A percentile compares a stretch with the other conserved stretches of the same genome.
These are phyloP conservation scores for Thera obeliscata DNA, from an alignment of 2,888 invertebrate genomes.

Conservation along the genomic window DNA sequence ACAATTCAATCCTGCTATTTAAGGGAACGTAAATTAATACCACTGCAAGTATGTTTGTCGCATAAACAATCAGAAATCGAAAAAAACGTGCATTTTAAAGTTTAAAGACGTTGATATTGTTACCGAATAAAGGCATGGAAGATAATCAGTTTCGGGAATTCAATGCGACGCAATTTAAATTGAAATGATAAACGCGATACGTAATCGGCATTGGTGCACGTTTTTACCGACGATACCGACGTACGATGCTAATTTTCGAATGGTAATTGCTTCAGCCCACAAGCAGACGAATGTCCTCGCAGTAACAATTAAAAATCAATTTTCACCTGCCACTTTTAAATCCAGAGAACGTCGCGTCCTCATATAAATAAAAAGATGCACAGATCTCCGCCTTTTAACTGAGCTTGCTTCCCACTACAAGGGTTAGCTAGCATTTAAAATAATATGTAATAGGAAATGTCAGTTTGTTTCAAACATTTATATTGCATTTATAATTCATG, in stretches of 20 bases:
- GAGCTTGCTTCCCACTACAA: too few species aligned
- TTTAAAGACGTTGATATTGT: constrained; percentile 33
- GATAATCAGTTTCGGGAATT: constrained; percentile 44
- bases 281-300: constrained; percentile 7
- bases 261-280: constrained; percentile 15
- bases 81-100: constrained; percentile 35
- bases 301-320: constrained; percentile 10
- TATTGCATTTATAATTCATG: too few species aligned
- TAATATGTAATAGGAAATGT: too few species aligned
- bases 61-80: constrained; percentile 35
- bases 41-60: constrained; percentile 25
- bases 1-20: constrained; percentile 45
- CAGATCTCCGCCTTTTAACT: too few species aligned
- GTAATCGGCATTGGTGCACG: constrained; percentile 40
- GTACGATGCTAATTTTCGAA: constrained; percentile 21
- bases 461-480: too few species aligned
- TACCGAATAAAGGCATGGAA: constrained; percentile 36
- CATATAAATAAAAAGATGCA: background rate
- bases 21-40: constrained; percentile 41
- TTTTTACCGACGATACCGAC: constrained; percentile 29
- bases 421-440: too few species aligned
- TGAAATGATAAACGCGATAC: constrained; percentile 42
- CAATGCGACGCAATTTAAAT: constrained; percentile 42
- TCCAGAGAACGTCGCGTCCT: background rate
- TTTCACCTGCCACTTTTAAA: background rate